Conservation (phyloP, 2,888 invertebrate genomes). For the Strigamia transsilvanica region DNA sequence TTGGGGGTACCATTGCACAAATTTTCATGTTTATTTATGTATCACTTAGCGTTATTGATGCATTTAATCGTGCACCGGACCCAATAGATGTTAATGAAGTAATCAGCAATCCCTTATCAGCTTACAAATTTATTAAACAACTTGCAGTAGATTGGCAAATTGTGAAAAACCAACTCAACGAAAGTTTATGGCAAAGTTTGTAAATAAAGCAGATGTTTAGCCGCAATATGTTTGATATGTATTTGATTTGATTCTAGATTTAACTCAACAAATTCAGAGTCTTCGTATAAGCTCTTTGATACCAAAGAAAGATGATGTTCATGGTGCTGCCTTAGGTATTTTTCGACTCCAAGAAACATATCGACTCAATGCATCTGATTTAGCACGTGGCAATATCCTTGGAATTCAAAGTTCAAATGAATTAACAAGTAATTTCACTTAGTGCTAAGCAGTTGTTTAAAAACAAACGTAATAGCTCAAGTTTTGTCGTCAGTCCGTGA, state of each 20-base stretch:
- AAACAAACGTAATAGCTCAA: too few species aligned
- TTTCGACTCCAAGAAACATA: too few species aligned
- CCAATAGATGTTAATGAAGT: constrained; percentile 57
- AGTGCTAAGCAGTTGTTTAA: too few species aligned
- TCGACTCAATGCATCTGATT: too few species aligned
- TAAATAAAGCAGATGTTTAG: neutral
- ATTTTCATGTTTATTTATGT: too few species aligned
- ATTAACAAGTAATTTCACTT: constrained; percentile 47
- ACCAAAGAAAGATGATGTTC: too few species aligned
- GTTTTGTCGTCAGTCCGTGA: constrained; percentile 62
- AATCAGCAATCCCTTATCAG: constrained; percentile 61
- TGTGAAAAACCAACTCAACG: constrained; percentile 10
- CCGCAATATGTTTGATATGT: too few species aligned
- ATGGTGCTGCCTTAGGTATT: too few species aligned
- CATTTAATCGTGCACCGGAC: constrained; percentile 50
- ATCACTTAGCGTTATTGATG: neutral
- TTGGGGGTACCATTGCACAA: too few species aligned
- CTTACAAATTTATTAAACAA: constrained; percentile 61
- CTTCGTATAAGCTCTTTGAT: too few species aligned
- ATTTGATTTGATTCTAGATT: neutral
- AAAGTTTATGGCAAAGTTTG: constrained; percentile 28
- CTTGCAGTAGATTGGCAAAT: constrained; percentile 60
- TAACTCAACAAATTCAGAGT: constrained; percentile 33
- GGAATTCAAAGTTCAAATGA: constrained; percentile 57
- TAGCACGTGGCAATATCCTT: too few species aligned